Evolutionary conservation across 2,888 invertebrate genomes (phyloP).

Genomic region (Peribatodes rhomboidaria): DNA sequence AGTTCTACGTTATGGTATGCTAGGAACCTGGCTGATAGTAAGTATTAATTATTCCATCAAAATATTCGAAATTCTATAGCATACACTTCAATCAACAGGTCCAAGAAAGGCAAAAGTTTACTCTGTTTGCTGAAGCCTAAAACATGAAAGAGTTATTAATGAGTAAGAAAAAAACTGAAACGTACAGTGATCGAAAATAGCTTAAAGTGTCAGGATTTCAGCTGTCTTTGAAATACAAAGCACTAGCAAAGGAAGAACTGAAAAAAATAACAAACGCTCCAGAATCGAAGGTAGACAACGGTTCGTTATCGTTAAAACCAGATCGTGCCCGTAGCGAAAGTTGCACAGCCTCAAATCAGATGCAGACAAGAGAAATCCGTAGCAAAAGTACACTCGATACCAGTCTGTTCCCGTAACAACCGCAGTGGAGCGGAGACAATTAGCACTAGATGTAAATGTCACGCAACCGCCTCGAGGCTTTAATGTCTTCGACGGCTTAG

Average conservation of each 20-base stretch:
- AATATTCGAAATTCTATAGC: background rate
- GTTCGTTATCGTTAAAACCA: slow-evolving; percentile 67
- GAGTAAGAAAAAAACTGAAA: background rate
- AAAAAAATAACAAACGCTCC: slow-evolving; percentile 46
- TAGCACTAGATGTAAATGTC: slow-evolving; percentile 78
- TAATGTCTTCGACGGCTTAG: slow-evolving; percentile 48
- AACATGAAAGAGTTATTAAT: background rate
- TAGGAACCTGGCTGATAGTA: slow-evolving; percentile 10
- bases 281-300: slow-evolving; percentile 53
- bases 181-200: background rate
- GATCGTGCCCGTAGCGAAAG: slow-evolving; percentile 78
- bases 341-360: slow-evolving; percentile 77
- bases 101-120: background rate
- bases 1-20: slow-evolving; percentile 10
- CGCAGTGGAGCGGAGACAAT: slow-evolving; percentile 66
- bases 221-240: slow-evolving; percentile 16
- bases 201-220: background rate
- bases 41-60: background rate
- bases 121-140: background rate
- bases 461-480: slow-evolving; percentile 65
- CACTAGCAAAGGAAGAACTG: slow-evolving; percentile 40
- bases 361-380: slow-evolving; percentile 73
- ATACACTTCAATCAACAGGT: background rate
- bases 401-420: slow-evolving; percentile 65
- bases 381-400: slow-evolving; percentile 70